phyloP scores from a whole-genome alignment of 2,797 vertebrate species.

The Melanotaenia pygmaea region DNA sequence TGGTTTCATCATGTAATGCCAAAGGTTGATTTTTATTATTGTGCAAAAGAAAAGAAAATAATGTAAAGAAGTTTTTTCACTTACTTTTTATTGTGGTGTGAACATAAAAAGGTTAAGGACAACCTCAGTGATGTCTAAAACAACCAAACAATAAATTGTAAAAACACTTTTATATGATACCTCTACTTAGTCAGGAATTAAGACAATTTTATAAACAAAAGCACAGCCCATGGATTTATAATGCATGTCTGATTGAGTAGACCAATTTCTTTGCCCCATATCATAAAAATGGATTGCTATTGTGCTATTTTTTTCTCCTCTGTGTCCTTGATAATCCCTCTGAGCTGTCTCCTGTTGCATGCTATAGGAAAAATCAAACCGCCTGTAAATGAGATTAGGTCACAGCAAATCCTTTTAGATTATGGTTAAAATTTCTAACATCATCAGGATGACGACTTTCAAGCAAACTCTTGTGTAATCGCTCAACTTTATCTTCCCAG shows the following conservation, averaged over 20 bases:
- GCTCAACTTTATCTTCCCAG: conserved; percentile 73
- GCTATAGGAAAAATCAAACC: conserved; percentile 55
- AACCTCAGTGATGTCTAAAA: no score
- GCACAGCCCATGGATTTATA: conserved; percentile 2
- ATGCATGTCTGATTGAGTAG: conserved; percentile 8
- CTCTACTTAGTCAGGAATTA: background rate
- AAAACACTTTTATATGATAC: background rate
- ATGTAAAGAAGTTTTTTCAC: background rate
- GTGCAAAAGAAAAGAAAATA: background rate
- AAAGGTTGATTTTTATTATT: background rate
- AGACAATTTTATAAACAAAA: background rate
- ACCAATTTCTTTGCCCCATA: background rate
- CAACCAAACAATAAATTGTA: background rate
- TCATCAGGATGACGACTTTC: conserved; percentile 37
- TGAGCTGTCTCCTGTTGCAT: conserved; percentile 41
- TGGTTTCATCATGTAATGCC: background rate
- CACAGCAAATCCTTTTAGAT: conserved; percentile 67
- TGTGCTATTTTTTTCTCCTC: background rate
- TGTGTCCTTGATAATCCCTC: conserved; percentile 51
- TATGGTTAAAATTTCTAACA: conserved; percentile 55
- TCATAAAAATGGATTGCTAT: conserved; percentile 6
- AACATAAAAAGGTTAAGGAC: no score
- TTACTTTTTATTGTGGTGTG: no score
- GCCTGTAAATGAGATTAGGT: conserved; percentile 60
- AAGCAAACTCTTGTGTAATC: conserved; percentile 53